Evolutionary conservation across 2,888 invertebrate genomes (phyloP), one percentile per base, ranked within the genome.

Genomic region (Pammene aurita): DNA sequence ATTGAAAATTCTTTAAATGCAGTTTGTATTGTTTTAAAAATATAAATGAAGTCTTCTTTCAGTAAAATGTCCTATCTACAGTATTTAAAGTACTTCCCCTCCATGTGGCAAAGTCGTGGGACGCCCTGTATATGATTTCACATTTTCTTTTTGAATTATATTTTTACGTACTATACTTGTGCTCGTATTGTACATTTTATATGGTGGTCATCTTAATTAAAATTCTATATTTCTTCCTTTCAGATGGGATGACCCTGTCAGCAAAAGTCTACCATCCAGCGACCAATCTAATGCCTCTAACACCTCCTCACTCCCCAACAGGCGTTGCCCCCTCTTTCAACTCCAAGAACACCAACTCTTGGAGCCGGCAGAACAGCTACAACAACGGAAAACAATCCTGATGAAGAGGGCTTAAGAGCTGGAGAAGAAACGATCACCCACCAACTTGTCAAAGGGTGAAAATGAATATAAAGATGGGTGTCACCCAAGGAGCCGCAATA

Each of bases 201-300:
- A n/a, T n/a, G n/a, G n/a, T n/a, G n/a, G 38, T 0, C 7, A 26
- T 7, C 9, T 50, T 26, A 50, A 2, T 18, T 18, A 10, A 11
- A 50, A 9, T 50, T 50, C 0, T 50, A 26, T 54, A 13, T 66
- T 72, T 67, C 62, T 52, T 16, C 13, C 68, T 88, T 87, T 6
- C 86, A 92, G 92, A 76, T 72, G 87, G 82, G 10, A 81, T 84
- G 74, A 63, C 82, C 10, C 84, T 89, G 83, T 84, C 87, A 7
- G 92, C 92, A 0, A 84, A 74, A 44, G 88, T 92, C 5, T 92
- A 87, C 81, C 91, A 91, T 1, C 90, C 84, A n/a, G 92, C 92
- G 0, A 90, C 92, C 0, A 92, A 92, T 67, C 81, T 91, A 14
- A 77, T 90, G 81, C 92, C 92, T 0, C 79, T 83, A 0, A 82